Evolutionary conservation across 2,113 vertebrate species (phyloP).

Genomic region (Leptosomus discolor): DNA sequence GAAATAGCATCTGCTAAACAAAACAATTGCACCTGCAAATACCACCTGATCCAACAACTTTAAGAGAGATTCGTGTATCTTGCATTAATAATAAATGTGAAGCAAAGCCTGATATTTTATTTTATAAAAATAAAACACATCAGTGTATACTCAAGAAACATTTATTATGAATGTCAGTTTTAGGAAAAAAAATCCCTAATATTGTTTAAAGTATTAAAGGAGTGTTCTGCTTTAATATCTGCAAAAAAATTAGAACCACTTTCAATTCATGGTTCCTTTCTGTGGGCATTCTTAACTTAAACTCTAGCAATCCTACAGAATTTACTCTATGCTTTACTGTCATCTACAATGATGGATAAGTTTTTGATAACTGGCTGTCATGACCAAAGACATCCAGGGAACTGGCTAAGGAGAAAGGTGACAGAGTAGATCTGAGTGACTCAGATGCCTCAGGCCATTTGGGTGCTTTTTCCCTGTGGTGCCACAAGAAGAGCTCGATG

Average conservation of each 20-base stretch:
- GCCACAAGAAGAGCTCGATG: neutral
- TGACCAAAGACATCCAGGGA: neutral
- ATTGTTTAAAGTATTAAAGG: neutral
- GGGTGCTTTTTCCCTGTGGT: neutral
- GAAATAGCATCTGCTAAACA: constrained; percentile 25
- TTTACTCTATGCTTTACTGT: neutral
- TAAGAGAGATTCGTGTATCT: constrained; percentile 42
- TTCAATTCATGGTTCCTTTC: neutral
- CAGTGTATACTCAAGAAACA: constrained; percentile 30
- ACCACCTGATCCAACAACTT: constrained; percentile 49
- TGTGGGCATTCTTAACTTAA: neutral
- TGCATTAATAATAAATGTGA: constrained; percentile 66
- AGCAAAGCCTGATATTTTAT: constrained; percentile 41
- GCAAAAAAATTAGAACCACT: neutral
- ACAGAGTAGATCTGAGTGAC: neutral
- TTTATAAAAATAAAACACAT: constrained; percentile 38
- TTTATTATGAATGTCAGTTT: constrained; percentile 28
- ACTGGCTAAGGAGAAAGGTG: neutral
- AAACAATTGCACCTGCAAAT: constrained; percentile 54
- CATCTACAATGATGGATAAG: neutral
- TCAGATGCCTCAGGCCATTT: neutral
- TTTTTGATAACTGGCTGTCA: neutral
- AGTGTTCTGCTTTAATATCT: neutral
- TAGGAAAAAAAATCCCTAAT: neutral
- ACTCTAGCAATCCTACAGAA: neutral